Base-by-base conservation (phyloP, 2,888 invertebrate genomes). In the Eugnorisma glareosa region DNA sequence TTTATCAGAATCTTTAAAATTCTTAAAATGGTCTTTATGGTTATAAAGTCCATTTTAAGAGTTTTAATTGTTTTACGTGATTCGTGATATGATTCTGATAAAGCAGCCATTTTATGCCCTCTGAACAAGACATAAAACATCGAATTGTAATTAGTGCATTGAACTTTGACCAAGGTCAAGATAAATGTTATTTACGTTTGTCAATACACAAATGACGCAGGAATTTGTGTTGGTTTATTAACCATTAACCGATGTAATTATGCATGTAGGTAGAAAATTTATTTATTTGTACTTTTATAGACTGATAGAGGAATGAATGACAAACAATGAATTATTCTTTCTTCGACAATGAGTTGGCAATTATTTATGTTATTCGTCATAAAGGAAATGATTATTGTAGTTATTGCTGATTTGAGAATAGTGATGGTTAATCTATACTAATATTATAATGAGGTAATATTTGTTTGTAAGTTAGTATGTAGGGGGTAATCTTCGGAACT, bases 361-460 rank as follows among this genome's bases (percentile, higher is more conserved):
- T 28, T 64, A n/a, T n/a, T 67, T 66, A 7, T n/a, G 40, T 10
- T 0, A 45, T 45, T n/a, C 10, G 48, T 66, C 13, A 15, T 35
- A 11, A 18, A 35, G 11, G 2, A 18, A 24, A 11, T 84, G 73
- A 73, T 95, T 95, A 28, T 54, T 28, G 15, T 57, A 13, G 7
- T 7, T 13, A 13, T n/a, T n/a, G n/a, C n/a, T 54, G 13, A 54
- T 54, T n/a, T 48, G 48, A 48, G 45, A 45, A 45, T 45, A 18
- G 45, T 18, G 45, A 45, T 45, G 45, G 13, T 15, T 43, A 43
- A 43, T 43, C 43, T 13, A 43, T 40, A 40, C 11, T 1, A 40
- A 40, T 40, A 11, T 40, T 40, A 40, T 40, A 35, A 35, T 4
- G 35, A 35, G 35, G 35, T 35, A 35, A 4, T 35, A 4, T 35